Conservation (phyloP, 2,113 vertebrate genomes). For the Coregonus clupeaformis region DNA sequence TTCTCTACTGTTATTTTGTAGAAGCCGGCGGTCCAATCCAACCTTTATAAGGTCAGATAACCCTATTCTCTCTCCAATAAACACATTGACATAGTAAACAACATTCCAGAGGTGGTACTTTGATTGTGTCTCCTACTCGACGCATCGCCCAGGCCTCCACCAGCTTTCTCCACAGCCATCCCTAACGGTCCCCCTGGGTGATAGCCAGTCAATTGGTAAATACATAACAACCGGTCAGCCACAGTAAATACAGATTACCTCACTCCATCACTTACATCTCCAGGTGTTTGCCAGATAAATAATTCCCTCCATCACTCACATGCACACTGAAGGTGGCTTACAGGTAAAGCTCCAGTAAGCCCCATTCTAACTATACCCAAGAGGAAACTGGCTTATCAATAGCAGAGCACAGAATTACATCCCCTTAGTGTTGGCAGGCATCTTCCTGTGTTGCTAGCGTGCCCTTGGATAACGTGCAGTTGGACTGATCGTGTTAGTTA, state of each 20-base stretch:
- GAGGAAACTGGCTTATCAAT: slow-evolving; percentile 1
- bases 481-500: neutral
- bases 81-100: neutral
- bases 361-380: neutral
- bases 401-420: neutral
- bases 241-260: slow-evolving; percentile 18
- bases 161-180: neutral
- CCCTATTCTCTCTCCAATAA: neutral
- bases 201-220: neutral
- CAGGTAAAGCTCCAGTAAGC: slow-evolving; percentile 7
- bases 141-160: neutral
- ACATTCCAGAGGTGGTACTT: neutral
- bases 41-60: neutral
- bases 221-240: slow-evolving; percentile 2
- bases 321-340: neutral
- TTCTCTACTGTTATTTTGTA: neutral
- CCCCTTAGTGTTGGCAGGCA: neutral
- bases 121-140: neutral
- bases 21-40: neutral
- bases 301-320: slow-evolving; percentile 9
- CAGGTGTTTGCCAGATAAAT: slow-evolving; percentile 4
- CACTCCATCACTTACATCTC: slow-evolving; percentile 5
- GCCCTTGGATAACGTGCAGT: no score
- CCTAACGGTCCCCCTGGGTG: neutral
- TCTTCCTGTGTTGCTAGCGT: neutral